A percentile compares a stretch with the other conserved stretches of the same genome.
phyloP scores from a whole-genome alignment of 2,797 vertebrate species.

The Scleropages formosus region DNA sequence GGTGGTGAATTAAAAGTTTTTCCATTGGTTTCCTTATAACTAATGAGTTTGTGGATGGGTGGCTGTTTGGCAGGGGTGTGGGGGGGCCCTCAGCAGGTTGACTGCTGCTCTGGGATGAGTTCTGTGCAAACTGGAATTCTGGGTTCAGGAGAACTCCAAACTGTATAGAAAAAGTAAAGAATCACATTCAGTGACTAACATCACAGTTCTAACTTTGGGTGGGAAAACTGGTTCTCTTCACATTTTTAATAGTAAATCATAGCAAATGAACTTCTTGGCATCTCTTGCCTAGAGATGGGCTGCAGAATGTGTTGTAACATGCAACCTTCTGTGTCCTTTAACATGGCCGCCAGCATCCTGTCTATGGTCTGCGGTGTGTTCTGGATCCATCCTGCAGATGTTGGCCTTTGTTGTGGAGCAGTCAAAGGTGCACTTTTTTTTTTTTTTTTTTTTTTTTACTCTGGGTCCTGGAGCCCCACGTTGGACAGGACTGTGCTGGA shows the following conservation, averaged over 20 bases:
- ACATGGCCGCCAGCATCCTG: not conserved
- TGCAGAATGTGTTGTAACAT: conserved; percentile 3
- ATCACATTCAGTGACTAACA: not conserved
- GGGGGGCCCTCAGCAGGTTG: too few species aligned
- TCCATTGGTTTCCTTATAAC: too few species aligned
- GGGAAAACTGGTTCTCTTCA: not conserved
- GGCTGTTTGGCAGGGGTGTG: too few species aligned
- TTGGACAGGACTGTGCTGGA: not conserved
- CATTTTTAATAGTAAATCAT: not conserved
- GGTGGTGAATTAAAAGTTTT: too few species aligned
- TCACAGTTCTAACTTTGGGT: not conserved
- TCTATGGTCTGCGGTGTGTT: not conserved
- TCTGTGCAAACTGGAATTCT: too few species aligned
- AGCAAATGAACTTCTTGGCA: too few species aligned
- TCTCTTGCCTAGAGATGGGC: too few species aligned
- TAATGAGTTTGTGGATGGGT: too few species aligned
- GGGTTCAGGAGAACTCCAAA: too few species aligned
- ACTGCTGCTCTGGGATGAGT: too few species aligned
- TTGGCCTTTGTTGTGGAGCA: not conserved
- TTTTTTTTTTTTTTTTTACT: not conserved
- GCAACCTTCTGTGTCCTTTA: not conserved
- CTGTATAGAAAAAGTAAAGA: not conserved
- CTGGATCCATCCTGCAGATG: not conserved
- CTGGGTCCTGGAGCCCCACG: not conserved
- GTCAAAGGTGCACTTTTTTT: not conserved